Base-by-base conservation (phyloP, 2,888 invertebrate species). In the Euplexia lucipara region DNA sequence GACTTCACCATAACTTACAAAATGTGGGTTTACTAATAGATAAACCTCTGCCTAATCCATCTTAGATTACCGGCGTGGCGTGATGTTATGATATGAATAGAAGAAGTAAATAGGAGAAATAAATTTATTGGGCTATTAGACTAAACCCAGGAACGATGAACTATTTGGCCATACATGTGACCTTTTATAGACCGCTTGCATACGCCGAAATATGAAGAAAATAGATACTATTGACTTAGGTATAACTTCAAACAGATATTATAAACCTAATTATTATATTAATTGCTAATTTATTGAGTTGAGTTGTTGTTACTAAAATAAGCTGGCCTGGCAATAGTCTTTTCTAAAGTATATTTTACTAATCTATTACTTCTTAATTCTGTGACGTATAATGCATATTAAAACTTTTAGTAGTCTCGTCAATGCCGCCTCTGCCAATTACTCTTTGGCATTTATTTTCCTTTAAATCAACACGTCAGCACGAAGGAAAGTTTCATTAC, bases 401-500 rank as follows among this genome's bases (percentile, higher is more conserved):
- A 10, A 8, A 39, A 22, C 3, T 41, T 65, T 12, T 34, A 12
- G 26, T 12, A 35, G 20, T 10, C 26, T 2, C 18, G 1, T 16
- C 20, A 32, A 35, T 65, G 65, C 30, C 71, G 44, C 45, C 12
- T 75, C 68, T 68, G 57, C 0, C 6, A n/a, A 45, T 16, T 54
- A 64, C 37, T 67, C 81, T 64, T 37, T 71, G 73, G 18, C 49
- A 14, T 30, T n/a, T 53, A 62, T 70, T 74, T 64, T 58, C 68
- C 64, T 62, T 66, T 69, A 64, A 71, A 66, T 71, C 60, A 66
- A 75, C 69, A 67, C 59, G 61, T 60, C 51, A 41, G 30, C 42
- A 37, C 56, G 12, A 67, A 78, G 59, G 63, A 81, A 80, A 79
- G 70, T 73, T 61, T 65, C 53, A 72, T 65, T n/a, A 53, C 52